Base-by-base conservation (phyloP, 2,113 vertebrate species). In the Tachysurus fulvidraco region DNA sequence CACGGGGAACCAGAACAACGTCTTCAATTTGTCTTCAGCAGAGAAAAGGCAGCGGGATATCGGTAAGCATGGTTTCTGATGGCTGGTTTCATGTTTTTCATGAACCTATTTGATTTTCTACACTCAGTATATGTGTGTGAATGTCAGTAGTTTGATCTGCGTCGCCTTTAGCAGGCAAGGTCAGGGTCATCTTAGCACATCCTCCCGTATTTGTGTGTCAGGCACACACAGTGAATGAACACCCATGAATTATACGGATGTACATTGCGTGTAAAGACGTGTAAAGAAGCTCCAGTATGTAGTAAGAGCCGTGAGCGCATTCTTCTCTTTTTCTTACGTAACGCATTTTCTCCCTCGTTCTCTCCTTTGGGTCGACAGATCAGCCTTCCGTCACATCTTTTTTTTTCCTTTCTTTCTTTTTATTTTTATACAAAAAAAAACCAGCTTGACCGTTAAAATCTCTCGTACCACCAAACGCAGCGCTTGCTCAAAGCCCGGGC, bases 1-100 rank as follows among this genome's bases (percentile, higher is more conserved):
- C 88, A 95, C 96, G 3, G 98, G 98, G 90, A 96, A 96, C 89
- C 97, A 97, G 30, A 91, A 89, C 85, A 96, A 99, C 0, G 97
- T 99, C 84, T 99, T 99, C 94, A 99, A 95, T 93, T 94, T 99
- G 92, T 97, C 97, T 81, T 91, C 96, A 67, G 94, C 94, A 67
- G 98, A 99, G 89, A 99, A 95, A 92, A 96, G 96, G 86, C 98
- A 97, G 91, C 95, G 96, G 81, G 93, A 93, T 67, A 93, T 98
- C 21, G 98, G 98, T 99, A 93, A 95, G 88, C 13, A 55, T 25
- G 10, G 57, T 54, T 13, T 17, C 25, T 54, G 25, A 8, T 77
- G 44, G 1, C 13, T n/a, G 36, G 36, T 2, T 36, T 36, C 36
- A 36, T n/a, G n/a, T n/a, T n/a, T n/a, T n/a, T n/a, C n/a, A n/a